Evolutionary conservation across 2,113 vertebrate species (phyloP), one percentile per base, ranked within the genome.

Genomic region (Turdus rufiventris): DNA sequence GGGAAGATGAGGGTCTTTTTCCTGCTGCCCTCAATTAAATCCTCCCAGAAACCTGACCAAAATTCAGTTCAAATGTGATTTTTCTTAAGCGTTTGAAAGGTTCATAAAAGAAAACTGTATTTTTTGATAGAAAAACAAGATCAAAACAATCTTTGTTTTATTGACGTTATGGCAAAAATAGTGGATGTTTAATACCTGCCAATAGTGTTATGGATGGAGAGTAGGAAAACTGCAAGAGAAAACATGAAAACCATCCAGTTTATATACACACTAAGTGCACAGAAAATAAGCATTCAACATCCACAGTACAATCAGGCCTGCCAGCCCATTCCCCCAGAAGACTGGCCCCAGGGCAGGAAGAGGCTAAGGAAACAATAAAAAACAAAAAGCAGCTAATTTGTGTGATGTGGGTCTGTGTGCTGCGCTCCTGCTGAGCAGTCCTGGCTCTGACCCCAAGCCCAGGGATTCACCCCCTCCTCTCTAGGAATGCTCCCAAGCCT

Each of bases 401-500:
- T 40, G 42, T 34, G 18, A 26, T 38, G 57, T 86, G 31, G 7
- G 9, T 73, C 19, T 48, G 18, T 3, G 3, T 29, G 29, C 25
- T 33, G 38, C 17, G 38, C 38, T 72, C n/a, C 34, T 67, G 51
- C 42, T 48, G 34, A 40, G 24, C 34, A 72, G 29, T 47, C 28
- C 6, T 2, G 2, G 28, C 3, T 20, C 17, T 5, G 16, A 42
- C 12, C 33, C 28, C 63, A 56, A 47, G 5, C 6, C 42, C 12
- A 9, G 43, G 21, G 24, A 36, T 9, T 10, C 38, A 58, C 4
- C 9, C n/a, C 5, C 29, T 42, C 6, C 40, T 62, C 45, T 68
- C 56, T 6, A 51, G 21, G 38, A 70, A 68, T 2, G 5, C 18
- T 38, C 28, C 23, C n/a, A 14, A 0, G 1, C 28, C 56, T 43